Evolutionary conservation across 1,140 invertebrate genomes (phyloP).

Genomic region (Leucophenga varia): DNA sequence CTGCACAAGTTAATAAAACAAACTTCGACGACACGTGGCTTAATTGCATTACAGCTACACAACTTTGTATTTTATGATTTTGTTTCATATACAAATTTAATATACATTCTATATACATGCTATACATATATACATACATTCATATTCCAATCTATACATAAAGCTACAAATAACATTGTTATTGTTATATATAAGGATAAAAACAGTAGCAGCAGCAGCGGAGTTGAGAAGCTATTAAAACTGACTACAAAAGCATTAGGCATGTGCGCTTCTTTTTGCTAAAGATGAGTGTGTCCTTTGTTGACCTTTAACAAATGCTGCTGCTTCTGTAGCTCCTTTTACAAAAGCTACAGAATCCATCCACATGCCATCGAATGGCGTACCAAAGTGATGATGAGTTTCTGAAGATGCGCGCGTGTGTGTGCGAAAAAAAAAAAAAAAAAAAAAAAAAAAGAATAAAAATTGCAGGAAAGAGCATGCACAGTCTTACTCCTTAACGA

Average conservation of each 20-base stretch:
- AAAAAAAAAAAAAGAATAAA: too few species aligned
- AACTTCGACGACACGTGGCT: conserved; percentile 44
- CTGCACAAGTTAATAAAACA: conserved; percentile 47
- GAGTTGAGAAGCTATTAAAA: too few species aligned
- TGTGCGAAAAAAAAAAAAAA: too few species aligned
- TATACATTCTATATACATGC: too few species aligned
- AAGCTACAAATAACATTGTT: too few species aligned
- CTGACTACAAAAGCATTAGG: too few species aligned
- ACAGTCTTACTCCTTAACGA: conserved; percentile 32
- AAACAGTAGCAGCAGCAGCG: not conserved
- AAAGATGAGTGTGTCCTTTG: too few species aligned
- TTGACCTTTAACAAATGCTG: conserved; percentile 39
- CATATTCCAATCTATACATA: too few species aligned
- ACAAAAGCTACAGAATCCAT: conserved; percentile 12
- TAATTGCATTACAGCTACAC: conserved; percentile 34
- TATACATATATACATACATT: too few species aligned
- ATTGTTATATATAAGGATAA: not conserved
- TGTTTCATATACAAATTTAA: too few species aligned
- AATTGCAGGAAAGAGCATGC: conserved; percentile 18
- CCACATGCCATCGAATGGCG: not conserved
- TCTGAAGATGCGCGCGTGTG: conserved; percentile 5
- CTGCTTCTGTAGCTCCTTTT: conserved; percentile 35
- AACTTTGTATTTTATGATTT: conserved; percentile 20
- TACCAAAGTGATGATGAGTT: conserved; percentile 12
- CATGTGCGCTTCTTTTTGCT: too few species aligned